These are phyloP conservation scores for Amphiprion percula DNA, from an alignment of 2,113 vertebrate genomes.

Conservation along the genomic window DNA sequence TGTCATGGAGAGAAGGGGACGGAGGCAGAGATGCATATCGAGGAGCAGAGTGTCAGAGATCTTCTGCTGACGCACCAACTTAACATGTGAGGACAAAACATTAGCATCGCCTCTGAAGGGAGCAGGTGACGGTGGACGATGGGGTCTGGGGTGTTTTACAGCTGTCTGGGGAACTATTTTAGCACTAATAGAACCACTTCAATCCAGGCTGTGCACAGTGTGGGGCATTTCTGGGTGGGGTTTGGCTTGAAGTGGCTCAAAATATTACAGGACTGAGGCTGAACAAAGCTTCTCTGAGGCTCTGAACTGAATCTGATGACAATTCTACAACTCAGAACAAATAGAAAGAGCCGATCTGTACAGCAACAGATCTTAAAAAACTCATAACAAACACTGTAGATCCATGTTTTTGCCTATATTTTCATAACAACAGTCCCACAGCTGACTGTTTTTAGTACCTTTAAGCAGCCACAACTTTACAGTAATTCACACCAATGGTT, in stretches of 20 bases:
- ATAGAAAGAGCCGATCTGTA: no score
- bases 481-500: no score
- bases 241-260: conserved; percentile 15
- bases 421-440: no score
- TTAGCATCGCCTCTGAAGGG: not conserved
- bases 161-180: conserved; percentile 1
- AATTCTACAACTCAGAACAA: not conserved
- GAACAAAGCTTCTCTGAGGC: not conserved
- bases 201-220: not conserved
- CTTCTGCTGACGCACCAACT: conserved; percentile 57
- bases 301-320: not conserved
- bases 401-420: no score
- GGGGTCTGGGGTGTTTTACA: conserved; percentile 1
- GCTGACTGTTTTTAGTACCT: no score
- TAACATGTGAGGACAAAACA: conserved; percentile 27
- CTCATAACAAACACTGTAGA: no score
- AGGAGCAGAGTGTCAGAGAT: conserved; percentile 36
- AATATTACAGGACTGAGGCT: not conserved
- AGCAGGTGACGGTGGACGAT: conserved; percentile 22
- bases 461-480: no score
- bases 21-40: conserved; percentile 28
- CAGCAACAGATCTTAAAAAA: no score
- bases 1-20: conserved; percentile 41
- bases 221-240: not conserved
- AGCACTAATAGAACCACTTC: not conserved